Base-by-base conservation (phyloP, 2,888 invertebrate species). In the Acleris holmiana region DNA sequence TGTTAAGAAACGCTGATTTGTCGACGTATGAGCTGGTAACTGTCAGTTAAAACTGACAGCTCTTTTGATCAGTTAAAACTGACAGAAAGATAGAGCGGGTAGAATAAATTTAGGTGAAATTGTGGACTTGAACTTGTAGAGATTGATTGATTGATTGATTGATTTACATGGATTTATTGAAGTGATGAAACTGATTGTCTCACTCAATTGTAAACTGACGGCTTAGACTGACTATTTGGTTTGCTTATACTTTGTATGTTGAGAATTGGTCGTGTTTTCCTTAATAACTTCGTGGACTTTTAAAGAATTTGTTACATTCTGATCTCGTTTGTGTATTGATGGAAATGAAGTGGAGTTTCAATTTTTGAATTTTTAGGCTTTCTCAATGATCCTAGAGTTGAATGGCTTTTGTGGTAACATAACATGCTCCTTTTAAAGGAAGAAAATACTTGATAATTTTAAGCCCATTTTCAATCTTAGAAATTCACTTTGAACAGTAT, bases 1-100 rank as follows among this genome's bases (percentile, higher is more conserved):
- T 49, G 48, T 48, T 48, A 48, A 49, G 59, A 54, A 54, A 64
- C 25, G 54, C 44, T 25, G 29, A 35, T 44, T 59, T 48, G 25
- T 18, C 23, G 47, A 25, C 6, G 23, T 7, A 25, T 23, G 23
- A 44, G 13, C 2, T 57, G 23, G 18, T 15, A n/a, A 25, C 25
- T 41, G 55, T 63, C 50, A 15, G 17, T 50, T 44, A n/a, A 46
- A 50, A 35, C 21, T 50, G 46, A 23, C 51, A 47, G 44, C 15
- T 29, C 13, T n/a, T 49, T 47, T 47, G 44, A n/a, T n/a, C 44
- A 44, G 15, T 44, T n/a, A 17, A 44, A 44, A 44, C 44, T 44
- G 44, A 44, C 44, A 4, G n/a, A 44, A 44, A 17, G 15, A 44
- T 44, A 2, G 4, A 44, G 44, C 15, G 17, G 44, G 44, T 15